phyloP scores from a whole-genome alignment of 1,140 invertebrate species.

The Lepidurus couesii region DNA sequence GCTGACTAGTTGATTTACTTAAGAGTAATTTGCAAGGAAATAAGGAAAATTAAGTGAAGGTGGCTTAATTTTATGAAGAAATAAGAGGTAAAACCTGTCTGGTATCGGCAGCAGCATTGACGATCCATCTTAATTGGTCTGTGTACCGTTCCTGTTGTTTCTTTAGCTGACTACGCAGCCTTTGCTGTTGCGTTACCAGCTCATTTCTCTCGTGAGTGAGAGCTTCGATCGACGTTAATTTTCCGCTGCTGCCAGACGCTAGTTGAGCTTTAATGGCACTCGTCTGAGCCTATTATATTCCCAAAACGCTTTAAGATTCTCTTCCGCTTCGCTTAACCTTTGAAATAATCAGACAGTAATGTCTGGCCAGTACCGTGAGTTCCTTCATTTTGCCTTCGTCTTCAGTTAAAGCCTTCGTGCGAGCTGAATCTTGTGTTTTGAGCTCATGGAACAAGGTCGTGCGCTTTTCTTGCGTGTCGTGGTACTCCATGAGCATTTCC shows the following conservation, averaged over 20 bases:
- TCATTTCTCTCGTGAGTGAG: background rate
- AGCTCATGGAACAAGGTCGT: background rate
- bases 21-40: background rate
- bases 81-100: background rate
- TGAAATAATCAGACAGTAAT: background rate
- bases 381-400: background rate
- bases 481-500: background rate
- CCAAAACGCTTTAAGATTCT: background rate
- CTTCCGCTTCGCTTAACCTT: background rate
- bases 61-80: background rate
- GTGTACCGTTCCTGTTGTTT: background rate
- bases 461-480: slow-evolving; percentile 14
- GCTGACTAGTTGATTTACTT: too few relatives aligned
- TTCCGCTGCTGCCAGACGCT: background rate
- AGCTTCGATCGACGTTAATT: background rate
- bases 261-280: slow-evolving; percentile 4
- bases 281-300: slow-evolving; percentile 1
- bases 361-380: background rate
- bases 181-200: slow-evolving; percentile 2
- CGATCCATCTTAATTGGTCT: background rate
- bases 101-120: background rate
- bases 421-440: background rate
- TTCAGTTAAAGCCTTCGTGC: background rate
- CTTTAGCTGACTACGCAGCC: background rate
- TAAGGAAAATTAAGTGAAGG: background rate